phyloP scores from a whole-genome alignment of 1,140 invertebrate species.

The Paramacrobiotus metropolitanus region DNA sequence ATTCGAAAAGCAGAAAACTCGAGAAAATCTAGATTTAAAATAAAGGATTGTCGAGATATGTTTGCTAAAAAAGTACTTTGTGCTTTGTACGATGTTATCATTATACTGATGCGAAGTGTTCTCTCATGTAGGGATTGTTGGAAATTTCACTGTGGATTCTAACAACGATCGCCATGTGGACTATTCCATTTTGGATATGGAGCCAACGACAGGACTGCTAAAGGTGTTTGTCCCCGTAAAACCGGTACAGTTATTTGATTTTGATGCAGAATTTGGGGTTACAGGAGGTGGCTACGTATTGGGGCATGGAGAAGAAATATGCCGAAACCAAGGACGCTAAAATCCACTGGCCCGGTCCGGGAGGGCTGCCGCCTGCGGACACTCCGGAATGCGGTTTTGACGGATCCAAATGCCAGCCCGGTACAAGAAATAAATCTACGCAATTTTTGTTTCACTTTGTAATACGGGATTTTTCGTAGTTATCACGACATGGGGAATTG shows the following conservation, averaged over 20 bases:
- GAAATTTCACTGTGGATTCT: constrained; percentile 62
- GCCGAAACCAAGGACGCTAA: constrained; percentile 38
- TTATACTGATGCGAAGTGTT: too few species aligned
- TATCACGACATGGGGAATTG: background rate
- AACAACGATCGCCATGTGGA: constrained; percentile 75
- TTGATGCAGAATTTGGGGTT: too few species aligned
- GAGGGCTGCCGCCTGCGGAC: constrained; percentile 45
- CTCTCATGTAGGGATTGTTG: constrained; percentile 61
- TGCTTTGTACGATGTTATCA: too few species aligned
- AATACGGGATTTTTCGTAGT: background rate
- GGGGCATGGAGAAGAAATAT: constrained; percentile 43
- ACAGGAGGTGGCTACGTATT: constrained; percentile 62
- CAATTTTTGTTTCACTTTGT: background rate
- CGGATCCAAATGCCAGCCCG: constrained; percentile 41
- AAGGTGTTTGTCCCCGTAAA: constrained; percentile 30
- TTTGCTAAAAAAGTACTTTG: too few species aligned
- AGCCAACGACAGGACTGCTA: constrained; percentile 51
- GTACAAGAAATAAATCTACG: background rate
- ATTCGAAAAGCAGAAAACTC: too few species aligned
- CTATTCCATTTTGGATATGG: constrained; percentile 69
- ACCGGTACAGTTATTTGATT: too few species aligned
- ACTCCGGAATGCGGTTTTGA: constrained; percentile 77
- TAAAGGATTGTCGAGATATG: too few species aligned
- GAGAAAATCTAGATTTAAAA: too few species aligned
- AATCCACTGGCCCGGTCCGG: constrained; percentile 67